Conservation (phyloP, 92 coral and sea anemone genomes). For the Zoanthus sansibaricus region DNA sequence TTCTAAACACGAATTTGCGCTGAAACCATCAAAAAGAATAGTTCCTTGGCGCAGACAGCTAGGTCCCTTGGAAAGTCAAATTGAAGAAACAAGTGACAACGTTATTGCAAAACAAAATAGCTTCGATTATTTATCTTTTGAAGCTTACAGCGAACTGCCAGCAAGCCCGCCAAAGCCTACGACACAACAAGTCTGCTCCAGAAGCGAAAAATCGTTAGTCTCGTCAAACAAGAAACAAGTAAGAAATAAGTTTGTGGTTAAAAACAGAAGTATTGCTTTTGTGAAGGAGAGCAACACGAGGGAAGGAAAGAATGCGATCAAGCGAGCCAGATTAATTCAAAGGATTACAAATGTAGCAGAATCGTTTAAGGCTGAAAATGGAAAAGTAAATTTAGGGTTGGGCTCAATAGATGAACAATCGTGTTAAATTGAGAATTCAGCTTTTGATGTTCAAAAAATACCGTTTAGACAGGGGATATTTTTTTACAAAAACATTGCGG, state of each 20-base stretch:
- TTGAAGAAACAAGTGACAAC: background rate
- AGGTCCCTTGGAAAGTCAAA: background rate
- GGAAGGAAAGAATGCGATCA: background rate
- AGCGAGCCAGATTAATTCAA: slow-evolving; percentile 5
- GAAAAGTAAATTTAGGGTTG: background rate
- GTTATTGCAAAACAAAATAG: background rate
- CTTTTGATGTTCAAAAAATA: no score
- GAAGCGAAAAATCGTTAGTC: background rate
- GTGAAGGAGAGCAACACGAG: background rate
- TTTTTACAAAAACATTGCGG: no score
- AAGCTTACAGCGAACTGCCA: background rate
- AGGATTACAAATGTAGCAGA: slow-evolving; percentile 1
- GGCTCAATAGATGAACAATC: slow-evolving; percentile 25
- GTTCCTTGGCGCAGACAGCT: background rate
- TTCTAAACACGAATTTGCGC: background rate
- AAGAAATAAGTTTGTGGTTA: background rate
- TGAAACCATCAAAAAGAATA: background rate
- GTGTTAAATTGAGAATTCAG: background rate
- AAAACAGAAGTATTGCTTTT: background rate
- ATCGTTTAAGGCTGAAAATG: background rate
- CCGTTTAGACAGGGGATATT: no score
- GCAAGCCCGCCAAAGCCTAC: background rate
- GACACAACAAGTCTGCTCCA: background rate
- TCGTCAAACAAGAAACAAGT: background rate
- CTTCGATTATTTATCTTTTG: slow-evolving; percentile 27